Percentiles rank a stretch among this genome's conserved stretches.
Evolutionary conservation across 1,140 invertebrate species (phyloP).

Genomic region (Subanguina moxae): DNA sequence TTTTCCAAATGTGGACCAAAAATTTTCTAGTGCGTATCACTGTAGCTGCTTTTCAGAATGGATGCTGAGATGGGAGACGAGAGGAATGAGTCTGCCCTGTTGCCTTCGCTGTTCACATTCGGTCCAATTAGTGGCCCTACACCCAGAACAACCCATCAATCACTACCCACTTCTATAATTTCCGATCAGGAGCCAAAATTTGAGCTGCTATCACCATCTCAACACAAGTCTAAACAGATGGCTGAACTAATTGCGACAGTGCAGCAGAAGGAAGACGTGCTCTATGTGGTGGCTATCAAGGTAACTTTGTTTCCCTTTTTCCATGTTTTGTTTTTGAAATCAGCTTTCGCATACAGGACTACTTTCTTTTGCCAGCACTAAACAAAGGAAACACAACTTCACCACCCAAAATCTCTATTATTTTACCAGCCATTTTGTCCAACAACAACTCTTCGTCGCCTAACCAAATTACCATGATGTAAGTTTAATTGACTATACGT

Average conservation of each 20-base stretch:
- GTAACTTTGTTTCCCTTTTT: constrained; percentile 9
- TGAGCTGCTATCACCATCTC: not conserved
- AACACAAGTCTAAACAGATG: constrained; percentile 1
- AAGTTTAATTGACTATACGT: too few relatives aligned
- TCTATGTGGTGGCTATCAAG: constrained; percentile 37
- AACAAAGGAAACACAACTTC: constrained; percentile 20
- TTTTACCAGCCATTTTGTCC: constrained; percentile 24
- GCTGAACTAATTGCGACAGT: constrained; percentile 19
- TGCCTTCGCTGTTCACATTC: too few relatives aligned
- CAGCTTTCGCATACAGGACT: constrained; percentile 19
- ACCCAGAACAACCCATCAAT: too few relatives aligned
- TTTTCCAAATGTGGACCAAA: too few relatives aligned
- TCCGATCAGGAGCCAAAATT: not conserved
- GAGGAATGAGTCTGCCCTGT: too few relatives aligned
- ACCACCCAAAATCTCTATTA: constrained; percentile 33
- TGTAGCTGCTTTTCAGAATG: not conserved
- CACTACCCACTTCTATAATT: too few relatives aligned
- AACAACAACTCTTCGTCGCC: not conserved
- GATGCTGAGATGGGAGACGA: too few relatives aligned
- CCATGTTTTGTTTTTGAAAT: not conserved
- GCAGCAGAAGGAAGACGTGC: constrained; percentile 33
- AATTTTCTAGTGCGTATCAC: too few relatives aligned
- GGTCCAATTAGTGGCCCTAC: too few relatives aligned
- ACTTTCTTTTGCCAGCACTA: constrained; percentile 32
- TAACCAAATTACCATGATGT: constrained; percentile 35